phyloP scores from a whole-genome alignment of 2,113 vertebrate species.

The Tringa solitaria region DNA sequence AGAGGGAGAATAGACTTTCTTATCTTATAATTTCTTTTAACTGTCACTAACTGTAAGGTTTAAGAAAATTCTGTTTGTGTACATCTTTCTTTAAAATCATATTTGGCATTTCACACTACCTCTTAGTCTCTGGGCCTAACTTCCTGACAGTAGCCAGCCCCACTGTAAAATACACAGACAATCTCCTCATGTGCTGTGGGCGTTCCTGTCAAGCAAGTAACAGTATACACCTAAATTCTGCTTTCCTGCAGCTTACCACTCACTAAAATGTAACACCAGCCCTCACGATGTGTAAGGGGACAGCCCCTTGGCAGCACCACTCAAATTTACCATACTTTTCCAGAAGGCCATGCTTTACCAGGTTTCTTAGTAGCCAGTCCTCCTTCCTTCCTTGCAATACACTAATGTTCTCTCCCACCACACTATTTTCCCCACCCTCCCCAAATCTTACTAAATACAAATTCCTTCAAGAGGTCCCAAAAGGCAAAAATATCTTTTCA shows the following conservation, averaged over 20 bases:
- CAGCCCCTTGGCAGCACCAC: not conserved
- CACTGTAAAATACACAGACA: not conserved
- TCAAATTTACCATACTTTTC: not conserved
- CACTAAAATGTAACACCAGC: not conserved
- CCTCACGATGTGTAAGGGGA: not conserved
- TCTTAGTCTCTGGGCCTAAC: not conserved
- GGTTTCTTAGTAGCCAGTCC: not conserved
- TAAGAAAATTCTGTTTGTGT: not conserved
- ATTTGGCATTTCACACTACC: not conserved
- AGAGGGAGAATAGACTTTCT: not conserved
- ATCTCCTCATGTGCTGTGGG: fast-evolving
- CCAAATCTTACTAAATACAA: not conserved
- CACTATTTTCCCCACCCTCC: not conserved
- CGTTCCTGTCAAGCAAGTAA: not conserved
- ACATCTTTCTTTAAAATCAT: not conserved
- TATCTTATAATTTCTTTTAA: not conserved
- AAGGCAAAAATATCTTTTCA: not conserved
- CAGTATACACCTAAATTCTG: not conserved
- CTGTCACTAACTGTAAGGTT: not conserved
- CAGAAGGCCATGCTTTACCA: not conserved
- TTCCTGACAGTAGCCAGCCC: not conserved
- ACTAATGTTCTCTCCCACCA: not conserved
- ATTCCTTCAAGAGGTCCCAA: not conserved
- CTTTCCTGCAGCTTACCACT: not conserved
- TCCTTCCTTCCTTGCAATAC: not conserved